Evolutionary conservation across 2,888 invertebrate genomes (phyloP), one percentile per base, ranked within the genome.

Genomic region (Ceriagrion tenellum): DNA sequence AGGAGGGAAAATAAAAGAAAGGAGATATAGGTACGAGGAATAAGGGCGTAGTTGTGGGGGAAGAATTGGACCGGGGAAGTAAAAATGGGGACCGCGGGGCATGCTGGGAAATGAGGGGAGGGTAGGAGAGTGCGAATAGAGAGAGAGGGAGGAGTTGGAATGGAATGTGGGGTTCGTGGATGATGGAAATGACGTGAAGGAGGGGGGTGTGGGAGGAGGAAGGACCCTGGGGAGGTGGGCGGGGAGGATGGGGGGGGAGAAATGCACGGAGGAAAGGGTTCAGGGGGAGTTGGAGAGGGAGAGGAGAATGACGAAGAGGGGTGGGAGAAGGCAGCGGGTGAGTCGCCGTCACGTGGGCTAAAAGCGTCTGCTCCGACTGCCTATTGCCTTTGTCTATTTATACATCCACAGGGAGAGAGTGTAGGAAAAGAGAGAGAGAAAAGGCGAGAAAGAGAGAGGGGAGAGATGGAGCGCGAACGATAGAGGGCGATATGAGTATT

Each of bases 271-370:
- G 59, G 59, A 16, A 59, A 59, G 20, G 18, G 59, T 59, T 16
- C 8, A 47, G 8, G 47, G 47, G 16, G 59, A 59, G 59, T 20
- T 59, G 26, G 18, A 40, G 18, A 30, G 23, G 90, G 69, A n/a
- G 55, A 55, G 90, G 55, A 18, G 89, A 40, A 30, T 89, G 90
- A 56, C 13, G 90, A 35, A 40, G 88, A 23, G 6, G 47, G 23
- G 74, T 30, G 47, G n/a, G 95, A 47, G 81, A 35, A n/a, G 74
- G 74, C 23, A 74, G 55, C 23, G 47, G 20, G 69, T 69, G 90
- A 95, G 88, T 95, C 59, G 69, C 95, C 56, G n/a, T 88, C 95
- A 69, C 40, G 95, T 56, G 88, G 88, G 55, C 89, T 88, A 88
- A 95, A 88, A 91, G 88, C 74, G 93, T 95, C 74, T 56, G 69